Evolutionary conservation across 1,140 invertebrate genomes (phyloP).

Genomic region (Megalopta genalis): DNA sequence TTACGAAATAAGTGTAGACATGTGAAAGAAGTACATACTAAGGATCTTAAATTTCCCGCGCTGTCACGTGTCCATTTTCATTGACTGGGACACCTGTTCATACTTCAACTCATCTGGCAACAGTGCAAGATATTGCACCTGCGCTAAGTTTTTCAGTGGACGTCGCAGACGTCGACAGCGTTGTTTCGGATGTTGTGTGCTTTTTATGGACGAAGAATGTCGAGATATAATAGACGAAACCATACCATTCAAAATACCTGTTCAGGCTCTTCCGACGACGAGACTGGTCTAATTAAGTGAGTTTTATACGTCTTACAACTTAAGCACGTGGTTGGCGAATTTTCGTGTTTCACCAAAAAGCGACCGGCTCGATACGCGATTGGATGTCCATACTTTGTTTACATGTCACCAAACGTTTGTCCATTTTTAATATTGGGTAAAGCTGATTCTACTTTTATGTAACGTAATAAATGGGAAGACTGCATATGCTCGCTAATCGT

Average conservation of each 20-base stretch:
- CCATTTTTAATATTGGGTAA: background rate
- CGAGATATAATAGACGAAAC: background rate
- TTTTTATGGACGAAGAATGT: constrained; percentile 30
- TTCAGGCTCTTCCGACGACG: constrained; percentile 50
- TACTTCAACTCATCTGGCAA: constrained; percentile 10
- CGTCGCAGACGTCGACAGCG: constrained; percentile 7
- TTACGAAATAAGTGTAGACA: too few species aligned
- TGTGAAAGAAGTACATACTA: too few species aligned
- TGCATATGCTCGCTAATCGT: background rate
- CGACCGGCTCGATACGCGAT: constrained; percentile 11
- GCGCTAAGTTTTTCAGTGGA: constrained; percentile 6
- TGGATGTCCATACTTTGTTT: constrained; percentile 43
- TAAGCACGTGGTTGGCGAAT: background rate
- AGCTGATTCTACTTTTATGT: background rate
- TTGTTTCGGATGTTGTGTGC: background rate
- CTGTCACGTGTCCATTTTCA: background rate
- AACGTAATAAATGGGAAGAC: too few species aligned
- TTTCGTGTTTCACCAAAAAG: background rate
- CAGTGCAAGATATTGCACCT: constrained; percentile 29
- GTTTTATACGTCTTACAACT: background rate
- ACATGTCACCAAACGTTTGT: constrained; percentile 7
- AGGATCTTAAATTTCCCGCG: constrained; percentile 23
- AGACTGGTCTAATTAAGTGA: constrained; percentile 40
- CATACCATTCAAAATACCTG: constrained; percentile 9
- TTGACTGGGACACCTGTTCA: constrained; percentile 20